Percentiles rank a stretch among this genome's conserved stretches.
Evolutionary conservation across 2,888 invertebrate species (phyloP).

Genomic region (Drosophila acutilabella): DNA sequence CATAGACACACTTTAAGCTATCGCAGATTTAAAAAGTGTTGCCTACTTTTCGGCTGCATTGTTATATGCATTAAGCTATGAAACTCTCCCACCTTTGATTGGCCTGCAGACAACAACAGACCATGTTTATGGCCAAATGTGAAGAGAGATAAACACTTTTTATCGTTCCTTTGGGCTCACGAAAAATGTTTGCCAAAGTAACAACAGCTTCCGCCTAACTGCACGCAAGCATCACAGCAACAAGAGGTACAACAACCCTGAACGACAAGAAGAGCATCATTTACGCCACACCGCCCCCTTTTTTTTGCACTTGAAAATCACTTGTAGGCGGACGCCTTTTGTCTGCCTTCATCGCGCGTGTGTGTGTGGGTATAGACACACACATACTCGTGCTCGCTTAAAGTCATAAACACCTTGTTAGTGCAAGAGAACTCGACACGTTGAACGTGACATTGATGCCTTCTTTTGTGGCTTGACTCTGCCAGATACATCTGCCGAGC

Average conservation of each 20-base stretch:
- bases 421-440: conserved; percentile 56
- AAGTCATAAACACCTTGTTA: conserved; percentile 79
- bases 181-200: conserved; percentile 52
- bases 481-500: conserved; percentile 17
- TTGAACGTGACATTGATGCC: conserved; percentile 83
- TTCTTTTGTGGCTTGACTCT: conserved; percentile 61
- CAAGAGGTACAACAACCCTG: conserved; percentile 59
- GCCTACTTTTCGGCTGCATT: conserved; percentile 48
- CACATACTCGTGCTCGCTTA: conserved; percentile 47
- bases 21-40: conserved; percentile 24
- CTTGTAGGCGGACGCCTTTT: conserved; percentile 68
- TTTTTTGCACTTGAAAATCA: conserved; percentile 59
- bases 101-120: conserved; percentile 10
- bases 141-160: conserved; percentile 43
- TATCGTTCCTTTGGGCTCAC: conserved; percentile 25
- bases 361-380: conserved; percentile 3
- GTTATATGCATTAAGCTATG: conserved; percentile 49
- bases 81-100: conserved; percentile 12
- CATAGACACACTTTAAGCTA: conserved; percentile 2
- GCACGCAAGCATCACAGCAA: conserved; percentile 59
- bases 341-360: conserved; percentile 56
- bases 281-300: conserved; percentile 30
- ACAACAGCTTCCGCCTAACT: conserved; percentile 70
- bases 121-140: conserved; percentile 17
- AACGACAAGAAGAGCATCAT: conserved; percentile 49